Evolutionary conservation across 2,888 invertebrate species (phyloP).

Genomic region (Schizaphis graminum): DNA sequence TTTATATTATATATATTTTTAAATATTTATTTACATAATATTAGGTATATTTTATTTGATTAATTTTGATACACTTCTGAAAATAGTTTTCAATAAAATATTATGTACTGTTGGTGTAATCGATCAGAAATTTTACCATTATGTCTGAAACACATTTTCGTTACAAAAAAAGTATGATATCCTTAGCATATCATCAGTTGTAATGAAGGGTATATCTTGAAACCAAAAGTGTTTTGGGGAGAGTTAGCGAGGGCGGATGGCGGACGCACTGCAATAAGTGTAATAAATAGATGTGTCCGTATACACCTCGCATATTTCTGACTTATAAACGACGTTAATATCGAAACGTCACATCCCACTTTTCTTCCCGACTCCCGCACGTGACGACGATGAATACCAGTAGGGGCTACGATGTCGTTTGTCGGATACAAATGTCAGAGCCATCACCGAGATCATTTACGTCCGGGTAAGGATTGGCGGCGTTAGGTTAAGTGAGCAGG

Average conservation of each 20-base stretch:
- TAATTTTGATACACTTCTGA: background rate
- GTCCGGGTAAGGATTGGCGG: background rate
- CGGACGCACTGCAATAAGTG: background rate
- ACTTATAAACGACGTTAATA: conserved; percentile 29
- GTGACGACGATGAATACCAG: background rate
- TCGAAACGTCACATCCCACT: background rate
- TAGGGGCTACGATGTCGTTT: background rate
- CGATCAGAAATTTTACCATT: background rate
- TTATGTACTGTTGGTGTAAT: background rate
- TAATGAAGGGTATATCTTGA: background rate
- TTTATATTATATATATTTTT: background rate
- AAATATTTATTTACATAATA: background rate
- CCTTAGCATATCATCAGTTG: background rate
- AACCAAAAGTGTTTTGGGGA: background rate
- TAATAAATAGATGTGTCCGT: background rate
- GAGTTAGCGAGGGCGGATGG: background rate
- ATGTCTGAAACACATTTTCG: background rate
- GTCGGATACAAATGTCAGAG: conserved; percentile 26
- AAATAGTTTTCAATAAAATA: background rate
- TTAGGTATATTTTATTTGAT: background rate
- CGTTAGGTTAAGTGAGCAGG: background rate
- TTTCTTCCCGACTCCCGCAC: background rate
- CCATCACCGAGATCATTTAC: background rate
- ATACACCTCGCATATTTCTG: conserved; percentile 13
- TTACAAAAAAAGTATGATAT: background rate